A percentile compares a stretch with the other conserved stretches of the same genome.
Conservation (phyloP, 37 sponge, comb jelly and placozoan species). For the Agelas oroides region DNA sequence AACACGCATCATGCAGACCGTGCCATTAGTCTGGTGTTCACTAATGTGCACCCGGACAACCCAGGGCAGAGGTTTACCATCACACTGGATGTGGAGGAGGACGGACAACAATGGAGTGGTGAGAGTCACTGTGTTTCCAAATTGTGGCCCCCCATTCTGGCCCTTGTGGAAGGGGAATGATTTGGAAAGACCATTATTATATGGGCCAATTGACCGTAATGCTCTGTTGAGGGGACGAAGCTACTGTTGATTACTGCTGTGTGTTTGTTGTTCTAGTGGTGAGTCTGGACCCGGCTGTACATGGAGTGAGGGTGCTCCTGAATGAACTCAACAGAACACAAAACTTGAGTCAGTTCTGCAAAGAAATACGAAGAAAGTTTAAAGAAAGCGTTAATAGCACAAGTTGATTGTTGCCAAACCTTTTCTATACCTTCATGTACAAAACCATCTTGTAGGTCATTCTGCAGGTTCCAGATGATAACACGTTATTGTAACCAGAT, state of each 20-base stretch:
- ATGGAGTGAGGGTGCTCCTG: constrained; percentile 31
- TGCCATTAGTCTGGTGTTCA: constrained; percentile 46
- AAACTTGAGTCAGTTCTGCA: constrained; percentile 24
- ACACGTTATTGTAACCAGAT: too few species aligned
- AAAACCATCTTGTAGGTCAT: too few species aligned
- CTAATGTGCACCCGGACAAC: background rate
- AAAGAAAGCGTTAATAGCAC: background rate
- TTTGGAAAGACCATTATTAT: too few species aligned
- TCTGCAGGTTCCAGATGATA: too few species aligned
- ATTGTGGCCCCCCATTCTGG: too few species aligned
- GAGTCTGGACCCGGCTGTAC: constrained; percentile 18
- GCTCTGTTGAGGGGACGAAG: too few species aligned
- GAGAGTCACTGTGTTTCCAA: background rate
- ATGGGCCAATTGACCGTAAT: too few species aligned
- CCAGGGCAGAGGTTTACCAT: constrained; percentile 16
- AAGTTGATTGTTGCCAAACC: background rate
- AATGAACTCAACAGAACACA: constrained; percentile 25
- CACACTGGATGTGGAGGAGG: constrained; percentile 37
- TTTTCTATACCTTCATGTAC: too few species aligned
- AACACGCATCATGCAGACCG: constrained; percentile 21
- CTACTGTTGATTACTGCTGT: too few species aligned
- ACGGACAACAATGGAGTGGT: constrained; percentile 13
- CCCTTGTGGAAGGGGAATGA: too few species aligned
- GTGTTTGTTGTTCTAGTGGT: too few species aligned
- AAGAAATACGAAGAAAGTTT: constrained; percentile 16